Base-by-base conservation (phyloP, 2,888 invertebrate genomes). In the Cantharis rufa region DNA sequence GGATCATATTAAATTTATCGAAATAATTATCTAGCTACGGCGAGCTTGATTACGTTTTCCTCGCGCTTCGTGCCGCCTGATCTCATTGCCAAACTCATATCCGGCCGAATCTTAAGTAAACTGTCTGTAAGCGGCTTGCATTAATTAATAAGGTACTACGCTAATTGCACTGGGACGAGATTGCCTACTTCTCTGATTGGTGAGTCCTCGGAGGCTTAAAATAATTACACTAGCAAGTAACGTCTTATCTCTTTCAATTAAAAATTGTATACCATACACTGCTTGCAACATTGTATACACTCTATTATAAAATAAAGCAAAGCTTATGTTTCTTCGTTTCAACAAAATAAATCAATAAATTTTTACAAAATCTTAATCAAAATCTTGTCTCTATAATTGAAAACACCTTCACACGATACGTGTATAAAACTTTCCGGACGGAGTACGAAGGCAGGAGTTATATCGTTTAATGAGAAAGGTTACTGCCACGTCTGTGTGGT, bases 91-190 rank as follows among this genome's bases (percentile, higher is more conserved):
- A 80, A 82, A 82, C 84, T 85, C 85, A 87, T 85, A 86, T 86
- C 86, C 86, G 86, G 85, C 83, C 85, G 82, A 86, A 86, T 87
- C 86, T 87, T 87, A 86, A 86, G 86, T 86, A 87, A 87, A 86
- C 87, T 87, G 86, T 86, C 86, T 86, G 86, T 86, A 87, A 87
- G 87, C 86, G 86, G 86, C 86, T 87, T 85, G 86, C 86, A 87
- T 88, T 88, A 88, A 88, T 88, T 88, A 88, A 88, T 88, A 88
- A 88, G 88, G 87, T 88, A 87, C 87, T 87, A 84, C 84, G 86
- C 88, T 88, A 88, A 88, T 88, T 88, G 88, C 87, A 80, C 86
- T 83, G 86, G 86, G 85, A 86, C 85, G 85, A 84, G 84, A 82
- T 83, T 84, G 83, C 84, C 83, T 83, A 82, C 83, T 78, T 81